A percentile compares a stretch with the other conserved stretches of the same genome.
Evolutionary conservation across 2,888 invertebrate genomes (phyloP).

Genomic region (Lamellibrachia columna): DNA sequence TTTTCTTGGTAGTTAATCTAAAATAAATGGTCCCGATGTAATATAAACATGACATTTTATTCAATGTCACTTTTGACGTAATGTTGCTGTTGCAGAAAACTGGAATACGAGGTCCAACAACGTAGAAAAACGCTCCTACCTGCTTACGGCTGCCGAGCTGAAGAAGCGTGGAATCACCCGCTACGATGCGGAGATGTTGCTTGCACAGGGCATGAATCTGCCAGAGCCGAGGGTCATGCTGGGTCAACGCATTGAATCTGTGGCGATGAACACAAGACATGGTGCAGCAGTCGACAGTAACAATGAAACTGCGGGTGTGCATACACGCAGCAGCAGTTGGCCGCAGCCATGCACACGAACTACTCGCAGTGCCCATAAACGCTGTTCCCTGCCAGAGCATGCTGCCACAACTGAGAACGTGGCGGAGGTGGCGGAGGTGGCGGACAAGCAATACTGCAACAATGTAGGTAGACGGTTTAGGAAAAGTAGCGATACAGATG

Average conservation of each 20-base stretch:
- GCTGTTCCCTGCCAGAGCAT: slow-evolving; percentile 9
- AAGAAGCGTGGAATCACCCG: slow-evolving; percentile 61
- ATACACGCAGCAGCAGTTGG: background rate
- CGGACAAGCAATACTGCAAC: background rate
- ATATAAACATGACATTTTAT: background rate
- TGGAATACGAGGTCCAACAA: slow-evolving; percentile 61
- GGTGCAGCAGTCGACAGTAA: background rate
- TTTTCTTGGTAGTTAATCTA: no score
- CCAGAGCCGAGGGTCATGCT: slow-evolving; percentile 49
- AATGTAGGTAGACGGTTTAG: background rate
- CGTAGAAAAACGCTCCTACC: slow-evolving; percentile 57
- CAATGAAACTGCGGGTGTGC: background rate
- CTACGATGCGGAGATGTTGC: slow-evolving; percentile 62
- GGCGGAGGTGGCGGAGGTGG: background rate
- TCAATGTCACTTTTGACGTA: background rate
- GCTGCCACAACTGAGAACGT: background rate
- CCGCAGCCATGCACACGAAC: background rate
- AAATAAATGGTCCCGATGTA: no score
- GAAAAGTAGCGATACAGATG: background rate
- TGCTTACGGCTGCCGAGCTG: slow-evolving; percentile 57
- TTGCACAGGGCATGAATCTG: slow-evolving; percentile 56
- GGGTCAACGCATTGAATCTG: background rate
- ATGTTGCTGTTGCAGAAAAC: slow-evolving; percentile 43
- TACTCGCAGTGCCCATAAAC: background rate
- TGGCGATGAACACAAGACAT: background rate